phyloP scores from a whole-genome alignment of 2,797 vertebrate genomes.

The Garrulus glandarius region DNA sequence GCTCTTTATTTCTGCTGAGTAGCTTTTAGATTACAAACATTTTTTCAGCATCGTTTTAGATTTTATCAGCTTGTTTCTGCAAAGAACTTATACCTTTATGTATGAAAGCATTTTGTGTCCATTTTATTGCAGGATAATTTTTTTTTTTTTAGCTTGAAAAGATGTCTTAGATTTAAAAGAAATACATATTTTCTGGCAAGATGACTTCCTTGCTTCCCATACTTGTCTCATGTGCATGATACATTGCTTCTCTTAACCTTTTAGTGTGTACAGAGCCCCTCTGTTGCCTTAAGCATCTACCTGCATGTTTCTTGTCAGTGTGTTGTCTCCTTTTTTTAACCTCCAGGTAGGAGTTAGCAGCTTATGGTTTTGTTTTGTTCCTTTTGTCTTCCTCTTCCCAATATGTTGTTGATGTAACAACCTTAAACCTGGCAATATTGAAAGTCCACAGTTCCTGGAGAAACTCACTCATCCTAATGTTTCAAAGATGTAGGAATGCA shows the following conservation, averaged over 20 bases:
- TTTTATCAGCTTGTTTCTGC: neutral
- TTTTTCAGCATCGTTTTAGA: neutral
- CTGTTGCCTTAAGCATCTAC: conserved; percentile 4
- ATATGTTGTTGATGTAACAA: neutral
- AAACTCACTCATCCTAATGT: neutral
- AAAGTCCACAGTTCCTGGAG: neutral
- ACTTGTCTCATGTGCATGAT: conserved; percentile 38
- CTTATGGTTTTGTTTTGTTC: neutral
- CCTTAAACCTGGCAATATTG: conserved; percentile 34
- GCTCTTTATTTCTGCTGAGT: neutral
- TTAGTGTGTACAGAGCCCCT: neutral
- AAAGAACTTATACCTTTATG: neutral
- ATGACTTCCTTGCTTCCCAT: conserved; percentile 18
- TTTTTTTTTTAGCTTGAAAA: neutral
- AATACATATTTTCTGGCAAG: neutral
- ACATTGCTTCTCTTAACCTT: conserved; percentile 37
- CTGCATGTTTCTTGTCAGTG: conserved; percentile 36
- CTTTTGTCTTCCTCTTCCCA: neutral
- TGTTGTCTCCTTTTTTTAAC: conserved; percentile 32
- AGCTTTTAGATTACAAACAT: neutral
- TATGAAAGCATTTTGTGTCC: neutral
- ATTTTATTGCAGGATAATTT: neutral
- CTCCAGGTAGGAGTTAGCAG: neutral
- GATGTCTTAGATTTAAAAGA: neutral
- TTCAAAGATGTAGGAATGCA: neutral